Evolutionary conservation across 2,113 vertebrate genomes (phyloP).

Genomic region (Chauna torquata): DNA sequence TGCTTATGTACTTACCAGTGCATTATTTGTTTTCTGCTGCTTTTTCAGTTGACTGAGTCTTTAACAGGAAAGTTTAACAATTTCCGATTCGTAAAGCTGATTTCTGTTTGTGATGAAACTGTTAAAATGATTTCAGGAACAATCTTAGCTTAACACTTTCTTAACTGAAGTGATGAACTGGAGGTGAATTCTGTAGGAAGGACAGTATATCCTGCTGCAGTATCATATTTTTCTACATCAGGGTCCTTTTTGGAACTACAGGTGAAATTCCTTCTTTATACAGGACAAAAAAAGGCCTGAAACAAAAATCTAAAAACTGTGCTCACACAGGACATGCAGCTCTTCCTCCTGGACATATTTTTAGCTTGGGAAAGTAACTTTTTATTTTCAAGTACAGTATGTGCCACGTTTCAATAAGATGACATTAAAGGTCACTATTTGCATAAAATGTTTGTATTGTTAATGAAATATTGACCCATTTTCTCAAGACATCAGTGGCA

Average conservation of each 20-base stretch:
- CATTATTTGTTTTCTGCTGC: background rate
- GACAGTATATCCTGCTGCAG: background rate
- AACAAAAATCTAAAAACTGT: background rate
- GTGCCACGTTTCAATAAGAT: background rate
- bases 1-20: background rate
- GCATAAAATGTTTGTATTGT: background rate
- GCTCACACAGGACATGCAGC: background rate
- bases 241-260: background rate
- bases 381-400: background rate
- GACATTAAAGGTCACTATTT: background rate
- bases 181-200: background rate
- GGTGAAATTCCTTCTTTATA: background rate
- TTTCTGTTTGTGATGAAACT: constrained; percentile 4
- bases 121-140: background rate
- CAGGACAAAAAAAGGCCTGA: background rate
- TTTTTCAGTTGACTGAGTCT: background rate
- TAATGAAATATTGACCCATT: background rate
- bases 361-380: background rate
- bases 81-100: background rate
- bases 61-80: constrained; percentile 28
- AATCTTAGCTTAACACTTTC: background rate
- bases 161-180: background rate
- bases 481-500: background rate
- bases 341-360: background rate
- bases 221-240: background rate